Evolutionary conservation across 2,113 vertebrate genomes (phyloP), one percentile per base, ranked within the genome.

Genomic region (Prionailurus bengalensis): DNA sequence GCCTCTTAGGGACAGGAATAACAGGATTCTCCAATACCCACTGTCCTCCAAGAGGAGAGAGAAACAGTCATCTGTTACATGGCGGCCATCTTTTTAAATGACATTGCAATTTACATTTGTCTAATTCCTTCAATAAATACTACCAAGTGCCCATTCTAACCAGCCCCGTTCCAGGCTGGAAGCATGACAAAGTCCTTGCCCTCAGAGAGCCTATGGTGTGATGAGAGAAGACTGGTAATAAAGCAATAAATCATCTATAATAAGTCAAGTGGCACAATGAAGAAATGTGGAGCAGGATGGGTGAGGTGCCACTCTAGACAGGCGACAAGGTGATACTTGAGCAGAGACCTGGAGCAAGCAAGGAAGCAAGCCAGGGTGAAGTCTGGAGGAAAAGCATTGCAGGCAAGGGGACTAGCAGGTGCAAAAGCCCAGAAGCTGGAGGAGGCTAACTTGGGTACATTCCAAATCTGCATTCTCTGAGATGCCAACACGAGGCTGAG

Each of bases 51-150:
- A 29, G 61, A 80, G 53, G 17, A 61, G 23, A 42, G 4, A n/a
- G 27, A 68, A 23, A 39, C 19, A 33, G 66, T 36, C 92, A 42
- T 63, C 65, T 61, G 68, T 48, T 27, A 84, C n/a, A 15, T 4
- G 68, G 94, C 45, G 81, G 96, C 87, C 94, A 61, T 84, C 51
- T 82, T 89, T 80, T 7, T 9, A 95, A 93, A 78, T 92, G 91
- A 53, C 90, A 89, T 7, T 48, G 76, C 90, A 85, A 58, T 65
- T 91, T 65, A 39, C 12, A 86, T 6, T 76, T 61, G 12, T 58
- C 17, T 29, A 74, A 12, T 65, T 63, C 79, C 51, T 66, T 83
- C 83, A 65, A 80, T 58, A 42, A 36, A 23, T 51, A 25, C 10
- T 27, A 33, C 15, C 33, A 31, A 70, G 39, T n/a, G 27, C n/a